Percentiles rank a stretch among this genome's conserved stretches.
Evolutionary conservation across 2,797 vertebrate species (phyloP).

Genomic region (Sebastes taczanowskii): DNA sequence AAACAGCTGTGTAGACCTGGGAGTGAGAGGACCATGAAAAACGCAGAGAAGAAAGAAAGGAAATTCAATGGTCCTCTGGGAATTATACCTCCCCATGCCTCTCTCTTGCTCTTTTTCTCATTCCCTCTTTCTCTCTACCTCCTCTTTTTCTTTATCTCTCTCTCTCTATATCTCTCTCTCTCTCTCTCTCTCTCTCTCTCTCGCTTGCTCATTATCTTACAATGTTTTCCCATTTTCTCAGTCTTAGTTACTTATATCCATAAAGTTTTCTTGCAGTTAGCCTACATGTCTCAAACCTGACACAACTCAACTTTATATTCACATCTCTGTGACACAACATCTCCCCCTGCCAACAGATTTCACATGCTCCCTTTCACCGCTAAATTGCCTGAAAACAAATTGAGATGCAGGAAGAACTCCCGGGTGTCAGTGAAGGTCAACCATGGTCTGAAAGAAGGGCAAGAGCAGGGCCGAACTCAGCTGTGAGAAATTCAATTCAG

Average conservation of each 20-base stretch:
- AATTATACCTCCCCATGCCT: constrained; percentile 64
- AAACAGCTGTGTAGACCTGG: constrained; percentile 85
- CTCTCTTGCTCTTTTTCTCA: constrained; percentile 36
- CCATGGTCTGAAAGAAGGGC: background rate
- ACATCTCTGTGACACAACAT: constrained; percentile 3
- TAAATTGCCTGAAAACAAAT: background rate
- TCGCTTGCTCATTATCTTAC: constrained; percentile 19
- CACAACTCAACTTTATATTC: background rate
- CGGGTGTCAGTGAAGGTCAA: background rate
- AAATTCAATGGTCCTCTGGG: constrained; percentile 81
- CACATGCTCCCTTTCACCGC: background rate
- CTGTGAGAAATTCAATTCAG: constrained; percentile 4
- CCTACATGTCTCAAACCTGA: background rate
- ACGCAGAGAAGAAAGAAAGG: constrained; percentile 77
- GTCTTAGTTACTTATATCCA: background rate
- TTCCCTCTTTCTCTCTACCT: constrained; percentile 20
- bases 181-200: constrained; percentile 6
- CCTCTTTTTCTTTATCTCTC: constrained; percentile 13
- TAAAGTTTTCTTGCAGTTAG: background rate
- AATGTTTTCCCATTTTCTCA: background rate
- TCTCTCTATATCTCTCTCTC: constrained; percentile 33
- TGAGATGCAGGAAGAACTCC: background rate
- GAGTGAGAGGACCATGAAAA: constrained; percentile 81
- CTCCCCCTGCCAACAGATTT: background rate
- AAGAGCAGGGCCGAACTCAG: background rate